Conservation (phyloP, 2,113 vertebrate genomes). For the Petaurus breviceps region DNA sequence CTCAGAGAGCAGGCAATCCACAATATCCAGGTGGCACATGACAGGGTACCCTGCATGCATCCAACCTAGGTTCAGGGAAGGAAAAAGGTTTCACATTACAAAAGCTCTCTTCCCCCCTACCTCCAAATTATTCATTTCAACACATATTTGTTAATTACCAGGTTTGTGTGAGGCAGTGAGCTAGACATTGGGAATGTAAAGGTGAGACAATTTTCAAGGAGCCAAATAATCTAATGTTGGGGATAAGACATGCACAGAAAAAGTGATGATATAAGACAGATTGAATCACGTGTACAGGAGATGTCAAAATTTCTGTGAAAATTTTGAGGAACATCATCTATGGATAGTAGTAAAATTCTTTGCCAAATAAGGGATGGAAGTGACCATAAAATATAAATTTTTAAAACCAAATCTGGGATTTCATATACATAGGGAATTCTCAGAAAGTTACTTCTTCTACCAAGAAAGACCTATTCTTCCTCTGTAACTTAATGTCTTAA, state of each 20-base stretch:
- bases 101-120: not conserved
- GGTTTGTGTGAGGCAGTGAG: not conserved
- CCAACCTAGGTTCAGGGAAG: conserved; percentile 77
- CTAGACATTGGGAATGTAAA: not conserved
- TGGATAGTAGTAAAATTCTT: not conserved
- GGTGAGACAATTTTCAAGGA: not conserved
- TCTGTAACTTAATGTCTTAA: not conserved
- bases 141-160: not conserved
- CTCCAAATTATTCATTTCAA: not conserved
- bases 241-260: not conserved
- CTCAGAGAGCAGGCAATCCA: conserved; percentile 47
- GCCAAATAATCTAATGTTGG: not conserved
- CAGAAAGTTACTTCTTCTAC: not conserved
- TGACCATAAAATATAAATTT: not conserved
- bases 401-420: not conserved
- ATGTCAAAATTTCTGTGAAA: not conserved
- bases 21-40: conserved; percentile 68
- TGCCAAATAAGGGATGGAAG: not conserved
- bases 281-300: not conserved
- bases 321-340: not conserved
- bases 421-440: not conserved
- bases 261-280: not conserved
- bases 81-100: not conserved
- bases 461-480: not conserved
- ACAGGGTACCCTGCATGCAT: conserved; percentile 90